Evolutionary conservation across 92 coral and sea anemone species (phyloP), one percentile per base, ranked within the genome.

Genomic region (Nematostella vectensis): DNA sequence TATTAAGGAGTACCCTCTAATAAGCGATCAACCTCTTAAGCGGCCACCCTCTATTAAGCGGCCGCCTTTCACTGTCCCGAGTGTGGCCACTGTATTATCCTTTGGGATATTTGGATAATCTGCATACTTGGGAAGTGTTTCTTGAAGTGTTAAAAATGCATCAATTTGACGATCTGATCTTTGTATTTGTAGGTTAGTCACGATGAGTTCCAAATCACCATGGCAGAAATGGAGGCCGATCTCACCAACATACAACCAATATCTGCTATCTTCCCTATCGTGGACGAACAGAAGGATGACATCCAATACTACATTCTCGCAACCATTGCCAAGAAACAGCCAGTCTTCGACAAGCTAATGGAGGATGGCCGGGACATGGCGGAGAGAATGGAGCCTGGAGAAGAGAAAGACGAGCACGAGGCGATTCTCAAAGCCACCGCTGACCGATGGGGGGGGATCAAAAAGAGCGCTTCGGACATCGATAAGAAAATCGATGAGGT

Each of bases 331-430:
- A 69, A 76, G 48, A 88, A 87, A 56, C 81, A 87, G 54, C 98
- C 96, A 0, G 88, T 91, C 24, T 91, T 68, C 57, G 98, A 91
- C 37, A 91, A 87, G 54, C 61, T 91, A 26, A 67, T 91, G 48
- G 93, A 87, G 31, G 89, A 87, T 54, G 96, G 95, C 22, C 71
- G 61, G 37, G 47, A 66, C 27, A 68, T 91, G 88, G 79, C 75
- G 33, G 79, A 75, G 50, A 69, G 78, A 44, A 70, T 83, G 68
- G 91, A 81, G 40, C 93, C 93, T 43, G 89, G 98, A 2, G 72
- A 70, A 13, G 98, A 91, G 62, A 77, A 77, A 47, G 79, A 86
- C 27, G 69, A 48, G 25, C 85, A 86, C n/a, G 67, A 67, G 28
- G 72, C 60, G 44, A 82, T 72, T 37, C 88, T 91, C 29, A 78